A percentile compares a stretch with the other conserved stretches of the same genome.
These are phyloP conservation scores for Taphrorychus bicolor DNA, from an alignment of 2,888 invertebrate species.

Conservation along the genomic window DNA sequence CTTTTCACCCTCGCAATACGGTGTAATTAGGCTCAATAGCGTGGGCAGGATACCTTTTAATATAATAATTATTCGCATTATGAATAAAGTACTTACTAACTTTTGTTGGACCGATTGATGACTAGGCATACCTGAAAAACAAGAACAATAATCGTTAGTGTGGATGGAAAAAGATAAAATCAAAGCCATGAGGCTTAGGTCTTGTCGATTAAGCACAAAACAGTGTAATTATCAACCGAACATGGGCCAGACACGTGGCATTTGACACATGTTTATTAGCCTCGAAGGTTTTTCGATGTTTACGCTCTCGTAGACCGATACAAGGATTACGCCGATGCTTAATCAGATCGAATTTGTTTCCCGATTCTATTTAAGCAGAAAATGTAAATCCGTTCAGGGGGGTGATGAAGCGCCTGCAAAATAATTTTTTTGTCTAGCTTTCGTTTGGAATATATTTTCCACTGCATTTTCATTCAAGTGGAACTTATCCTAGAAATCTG, in stretches of 20 bases:
- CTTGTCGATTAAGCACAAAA: constrained; percentile 19
- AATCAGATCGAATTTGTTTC: constrained; percentile 15
- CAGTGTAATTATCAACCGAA: constrained; percentile 30
- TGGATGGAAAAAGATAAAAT: background rate
- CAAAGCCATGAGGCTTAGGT: constrained; percentile 2
- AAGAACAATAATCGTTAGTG: background rate
- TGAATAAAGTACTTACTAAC: background rate
- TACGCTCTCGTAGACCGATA: constrained; percentile 19
- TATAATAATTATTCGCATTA: background rate
- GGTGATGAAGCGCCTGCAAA: background rate
- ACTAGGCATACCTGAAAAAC: background rate
- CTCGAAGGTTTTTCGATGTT: constrained; percentile 30
- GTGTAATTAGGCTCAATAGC: background rate
- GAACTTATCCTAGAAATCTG: background rate
- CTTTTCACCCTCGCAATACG: background rate
- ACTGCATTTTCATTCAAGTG: background rate
- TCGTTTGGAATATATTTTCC: background rate
- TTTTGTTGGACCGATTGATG: background rate
- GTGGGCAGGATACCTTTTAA: background rate
- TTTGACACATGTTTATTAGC: constrained; percentile 38
- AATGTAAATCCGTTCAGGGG: constrained; percentile 3
- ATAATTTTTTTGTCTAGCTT: background rate
- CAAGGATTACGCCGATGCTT: constrained; percentile 33
- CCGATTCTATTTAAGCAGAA: constrained; percentile 23
- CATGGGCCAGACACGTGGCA: constrained; percentile 23